Evolutionary conservation across 1,140 invertebrate genomes (phyloP).

Genomic region (Euwallacea similis): DNA sequence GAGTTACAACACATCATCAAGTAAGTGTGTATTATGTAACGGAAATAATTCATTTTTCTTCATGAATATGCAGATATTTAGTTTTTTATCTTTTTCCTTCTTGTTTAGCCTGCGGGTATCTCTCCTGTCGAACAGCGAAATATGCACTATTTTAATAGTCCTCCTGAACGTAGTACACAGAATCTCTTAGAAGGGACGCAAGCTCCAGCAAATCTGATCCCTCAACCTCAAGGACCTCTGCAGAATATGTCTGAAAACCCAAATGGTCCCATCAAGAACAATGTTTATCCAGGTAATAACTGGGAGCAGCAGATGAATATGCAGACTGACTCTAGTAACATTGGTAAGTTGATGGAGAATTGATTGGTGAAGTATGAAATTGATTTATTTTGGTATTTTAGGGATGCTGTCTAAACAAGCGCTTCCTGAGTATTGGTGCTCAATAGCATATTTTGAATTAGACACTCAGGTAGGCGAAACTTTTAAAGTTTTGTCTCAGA

Average conservation of each 20-base stretch:
- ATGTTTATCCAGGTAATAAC: slow-evolving; percentile 25
- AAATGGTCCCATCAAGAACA: slow-evolving; percentile 29
- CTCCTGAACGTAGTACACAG: slow-evolving; percentile 14
- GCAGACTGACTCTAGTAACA: not conserved
- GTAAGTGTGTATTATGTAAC: slow-evolving; percentile 11
- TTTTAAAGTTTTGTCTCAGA: slow-evolving; percentile 94
- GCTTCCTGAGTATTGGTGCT: slow-evolving; percentile 97
- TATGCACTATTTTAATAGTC: slow-evolving; percentile 27
- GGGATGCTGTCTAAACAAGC: slow-evolving; percentile 77
- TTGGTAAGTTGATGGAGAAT: not conserved
- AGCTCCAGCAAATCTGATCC: slow-evolving; percentile 6
- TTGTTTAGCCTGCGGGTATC: slow-evolving; percentile 16
- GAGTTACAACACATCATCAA: slow-evolving; percentile 11
- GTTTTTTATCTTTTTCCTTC: too few species aligned
- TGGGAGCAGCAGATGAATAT: slow-evolving; percentile 23
- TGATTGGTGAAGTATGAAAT: too few species aligned
- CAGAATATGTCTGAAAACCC: slow-evolving; percentile 9
- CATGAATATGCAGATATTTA: too few species aligned
- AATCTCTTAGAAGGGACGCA: slow-evolving; percentile 22
- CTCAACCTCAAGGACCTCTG: slow-evolving; percentile 9
- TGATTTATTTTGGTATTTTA: not conserved
- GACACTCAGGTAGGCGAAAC: slow-evolving; percentile 98
- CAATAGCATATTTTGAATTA: slow-evolving; percentile 97
- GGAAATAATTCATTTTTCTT: slow-evolving; percentile 1
- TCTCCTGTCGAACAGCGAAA: slow-evolving; percentile 22